Evolutionary conservation across 2,888 invertebrate genomes (phyloP), one percentile per base, ranked within the genome.

Genomic region (Kuschelorhynchus macadamiae): DNA sequence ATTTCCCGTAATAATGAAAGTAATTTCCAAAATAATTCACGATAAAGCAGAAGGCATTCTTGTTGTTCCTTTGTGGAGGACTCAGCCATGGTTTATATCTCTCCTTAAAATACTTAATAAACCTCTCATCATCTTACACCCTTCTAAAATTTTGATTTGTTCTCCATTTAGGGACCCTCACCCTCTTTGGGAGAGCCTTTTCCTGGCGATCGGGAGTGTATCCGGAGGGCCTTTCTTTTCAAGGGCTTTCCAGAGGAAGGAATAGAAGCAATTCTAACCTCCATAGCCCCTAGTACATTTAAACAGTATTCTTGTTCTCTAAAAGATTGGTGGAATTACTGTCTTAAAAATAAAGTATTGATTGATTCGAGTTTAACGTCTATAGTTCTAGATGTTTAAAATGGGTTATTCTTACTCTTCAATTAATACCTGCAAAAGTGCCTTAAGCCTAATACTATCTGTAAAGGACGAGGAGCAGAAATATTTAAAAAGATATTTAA

Each of bases 231-330:
- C 4, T 39, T 39, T 39, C 39, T 39, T n/a, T 3, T 12, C 11
- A 3, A 12, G 11, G 12, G 12, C 11, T 36, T 74, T 46, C 69
- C 63, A 9, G 32, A 50, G 11, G 32, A 49, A 3, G 39, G 72
- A 0, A 47, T 74, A 11, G 50, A 74, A 0, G 68, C 71, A 16
- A 46, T 73, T 12, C 7, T 71, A 21, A 46, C 71, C 5, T 75
- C 75, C 0, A 30, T 76, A 17, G 46, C 74, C 0, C 57, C 68
- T 4, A 60, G 63, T 7, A 75, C 76, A 1, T 16, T 73, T 8
- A 74, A 72, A 25, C 74, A 75, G 65, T 76, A 76, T 47, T 44
- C 53, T 21, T 60, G 52, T n/a, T 59, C 60, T 20, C 67, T 74
- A 4, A 68, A 57, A 21, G 56, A 59, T 14, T 77, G 76, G 75